Evolutionary conservation across 1,140 invertebrate genomes (phyloP).

Genomic region (Nymphalis io): DNA sequence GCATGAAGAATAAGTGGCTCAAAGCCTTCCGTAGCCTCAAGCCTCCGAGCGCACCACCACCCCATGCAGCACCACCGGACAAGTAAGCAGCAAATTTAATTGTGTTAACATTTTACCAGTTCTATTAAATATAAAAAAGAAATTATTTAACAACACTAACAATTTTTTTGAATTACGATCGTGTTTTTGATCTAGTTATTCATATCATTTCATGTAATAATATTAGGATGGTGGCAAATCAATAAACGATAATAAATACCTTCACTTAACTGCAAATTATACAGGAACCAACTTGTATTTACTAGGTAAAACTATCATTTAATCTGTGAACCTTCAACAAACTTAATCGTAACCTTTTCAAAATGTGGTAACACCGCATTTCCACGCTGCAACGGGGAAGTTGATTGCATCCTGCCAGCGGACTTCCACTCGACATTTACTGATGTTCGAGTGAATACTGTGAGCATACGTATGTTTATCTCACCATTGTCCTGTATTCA

Average conservation of each 20-base stretch:
- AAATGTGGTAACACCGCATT: conserved; percentile 21
- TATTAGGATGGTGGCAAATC: conserved; percentile 28
- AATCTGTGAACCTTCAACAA: conserved; percentile 8
- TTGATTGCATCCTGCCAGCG: conserved; percentile 38
- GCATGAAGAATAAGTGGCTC: conserved; percentile 98
- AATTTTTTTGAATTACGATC: not conserved
- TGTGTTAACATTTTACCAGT: conserved; percentile 1
- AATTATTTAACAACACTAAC: not conserved
- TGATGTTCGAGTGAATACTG: conserved; percentile 18
- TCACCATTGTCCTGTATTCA: not conserved
- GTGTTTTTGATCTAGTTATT: conserved; percentile 8
- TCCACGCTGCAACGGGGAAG: conserved; percentile 22
- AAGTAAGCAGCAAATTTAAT: conserved; percentile 71
- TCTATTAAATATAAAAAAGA: not conserved
- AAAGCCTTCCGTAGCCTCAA: conserved; percentile 98
- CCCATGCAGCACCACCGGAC: conserved; percentile 75
- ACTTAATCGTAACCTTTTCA: conserved; percentile 5
- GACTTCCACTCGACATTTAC: conserved; percentile 26
- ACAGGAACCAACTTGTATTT: not conserved
- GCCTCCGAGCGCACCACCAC: conserved; percentile 85
- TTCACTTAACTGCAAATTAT: not conserved
- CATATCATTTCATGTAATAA: conserved; percentile 28
- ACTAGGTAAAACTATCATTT: not conserved
- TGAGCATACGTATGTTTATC: not conserved
- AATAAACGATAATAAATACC: conserved; percentile 4